Evolutionary conservation across 1,140 invertebrate species (phyloP), one percentile per base, ranked within the genome.

Genomic region (Radopholus similis): DNA sequence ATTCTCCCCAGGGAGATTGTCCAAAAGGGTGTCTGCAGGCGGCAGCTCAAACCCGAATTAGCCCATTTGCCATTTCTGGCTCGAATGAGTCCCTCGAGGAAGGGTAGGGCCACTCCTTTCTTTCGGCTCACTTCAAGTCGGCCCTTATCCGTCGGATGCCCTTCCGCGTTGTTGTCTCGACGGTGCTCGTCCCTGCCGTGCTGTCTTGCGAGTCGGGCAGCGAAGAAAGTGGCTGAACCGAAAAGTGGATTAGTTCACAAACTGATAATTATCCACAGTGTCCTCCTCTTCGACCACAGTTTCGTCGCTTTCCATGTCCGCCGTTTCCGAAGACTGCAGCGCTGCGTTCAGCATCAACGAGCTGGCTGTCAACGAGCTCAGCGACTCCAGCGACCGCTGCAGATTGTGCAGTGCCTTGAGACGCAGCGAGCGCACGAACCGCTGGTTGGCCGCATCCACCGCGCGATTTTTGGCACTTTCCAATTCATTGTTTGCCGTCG

Each of bases 281-380:
- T 57, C 56, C 18, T 30, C 30, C 9, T 42, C 40, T 5, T 47
- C 58, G 1, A 21, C 38, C 8, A 23, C 58, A 47, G 13, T n/a
- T 32, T 3, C 28, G 13, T 59, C 57, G 4, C n/a, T n/a, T 30
- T 58, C 57, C 15, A 18, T 15, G 42, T 3, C 42, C 13, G 8
- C 32, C 15, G 40, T 30, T 42, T 62, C 58, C 1, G n/a, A 6
- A 21, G 58, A 26, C 32, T 62, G n/a, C 34, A 62, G n/a, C n/a
- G 58, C 58, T 42, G 58, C 49, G 42, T 62, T 62, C 32, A 62
- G 32, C 40, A 62, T 62, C 49, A 62, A 42, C 9, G 58, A 62
- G 44, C 44, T 62, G 42, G 58, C 58, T 4, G 40, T 62, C 49
- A 62, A n/a, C 6, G 58, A 62, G 2, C 34, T 40, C n/a, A 40